phyloP scores from a whole-genome alignment of 2,888 invertebrate genomes.

The Steromphala cineraria region DNA sequence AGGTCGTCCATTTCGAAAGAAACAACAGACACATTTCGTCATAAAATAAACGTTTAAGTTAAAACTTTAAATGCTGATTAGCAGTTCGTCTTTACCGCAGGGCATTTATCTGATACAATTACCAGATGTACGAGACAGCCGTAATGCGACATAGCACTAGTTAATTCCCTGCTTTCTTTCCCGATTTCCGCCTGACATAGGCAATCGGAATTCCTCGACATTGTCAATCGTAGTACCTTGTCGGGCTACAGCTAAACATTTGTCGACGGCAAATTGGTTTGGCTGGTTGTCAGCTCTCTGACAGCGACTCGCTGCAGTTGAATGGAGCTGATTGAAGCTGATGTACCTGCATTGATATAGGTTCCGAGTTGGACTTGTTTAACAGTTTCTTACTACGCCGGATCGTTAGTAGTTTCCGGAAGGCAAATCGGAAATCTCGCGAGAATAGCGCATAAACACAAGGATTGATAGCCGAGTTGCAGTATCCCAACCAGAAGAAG shows the following conservation, averaged over 20 bases:
- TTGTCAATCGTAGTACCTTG: background rate
- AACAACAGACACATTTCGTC: too few species aligned
- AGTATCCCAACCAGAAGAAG: slow-evolving; percentile 97
- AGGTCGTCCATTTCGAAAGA: too few species aligned
- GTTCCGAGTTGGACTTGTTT: slow-evolving; percentile 18
- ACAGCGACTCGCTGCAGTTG: slow-evolving; percentile 22
- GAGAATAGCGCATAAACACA: slow-evolving; percentile 96
- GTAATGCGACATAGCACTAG: background rate
- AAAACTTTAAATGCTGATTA: too few species aligned
- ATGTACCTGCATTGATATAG: slow-evolving; percentile 18
- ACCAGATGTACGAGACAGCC: background rate
- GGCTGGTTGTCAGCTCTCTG: slow-evolving; percentile 19
- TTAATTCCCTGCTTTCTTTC: background rate
- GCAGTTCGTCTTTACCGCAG: too few species aligned
- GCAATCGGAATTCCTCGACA: slow-evolving; percentile 1
- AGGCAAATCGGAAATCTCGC: slow-evolving; percentile 95
- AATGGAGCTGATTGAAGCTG: background rate
- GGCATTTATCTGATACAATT: too few species aligned
- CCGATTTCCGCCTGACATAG: background rate
- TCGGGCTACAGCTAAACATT: background rate
- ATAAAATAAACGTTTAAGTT: too few species aligned
- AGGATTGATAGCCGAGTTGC: slow-evolving; percentile 96
- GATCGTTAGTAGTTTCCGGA: slow-evolving; percentile 86
- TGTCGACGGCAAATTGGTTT: background rate
- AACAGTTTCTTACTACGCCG: background rate